Evolutionary conservation across 2,888 invertebrate species (phyloP).

Genomic region (Campoletis raptor): DNA sequence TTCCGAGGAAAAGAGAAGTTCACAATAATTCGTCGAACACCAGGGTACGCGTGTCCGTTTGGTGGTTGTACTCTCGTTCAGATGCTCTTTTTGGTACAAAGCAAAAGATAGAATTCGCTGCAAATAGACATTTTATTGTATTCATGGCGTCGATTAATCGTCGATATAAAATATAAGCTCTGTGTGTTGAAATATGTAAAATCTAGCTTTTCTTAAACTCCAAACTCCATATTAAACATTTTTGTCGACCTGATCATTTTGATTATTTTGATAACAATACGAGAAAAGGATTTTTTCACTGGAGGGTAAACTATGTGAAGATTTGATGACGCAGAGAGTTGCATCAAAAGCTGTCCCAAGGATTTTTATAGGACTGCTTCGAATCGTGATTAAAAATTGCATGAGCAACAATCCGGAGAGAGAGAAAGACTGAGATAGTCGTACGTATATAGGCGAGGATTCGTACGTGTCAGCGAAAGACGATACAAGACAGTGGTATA

Average conservation of each 20-base stretch:
- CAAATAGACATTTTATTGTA: neutral
- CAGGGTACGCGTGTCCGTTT: conserved; percentile 56
- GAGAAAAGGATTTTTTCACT: conserved; percentile 20
- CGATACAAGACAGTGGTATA: conserved; percentile 70
- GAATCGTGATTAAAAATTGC: conserved; percentile 9
- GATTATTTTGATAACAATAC: neutral
- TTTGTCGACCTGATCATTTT: neutral
- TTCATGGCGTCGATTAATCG: neutral
- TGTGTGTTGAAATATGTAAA: too few relatives aligned
- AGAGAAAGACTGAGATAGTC: conserved; percentile 75
- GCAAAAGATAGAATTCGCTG: conserved; percentile 39
- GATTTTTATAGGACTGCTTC: conserved; percentile 23
- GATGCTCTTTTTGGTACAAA: conserved; percentile 81
- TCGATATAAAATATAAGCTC: too few relatives aligned
- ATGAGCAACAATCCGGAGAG: conserved; percentile 40
- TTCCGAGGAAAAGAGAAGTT: conserved; percentile 73
- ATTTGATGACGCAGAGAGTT: conserved; percentile 45
- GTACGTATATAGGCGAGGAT: conserved; percentile 67
- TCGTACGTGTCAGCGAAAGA: conserved; percentile 80
- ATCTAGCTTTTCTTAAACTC: too few relatives aligned
- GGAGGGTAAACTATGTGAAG: conserved; percentile 29
- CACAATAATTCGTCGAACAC: conserved; percentile 79
- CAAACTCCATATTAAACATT: too few relatives aligned
- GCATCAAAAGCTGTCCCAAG: conserved; percentile 5
- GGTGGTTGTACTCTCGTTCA: conserved; percentile 73